Conservation (phyloP, 2,797 vertebrate genomes). For the Threskiornis aethiopicus region DNA sequence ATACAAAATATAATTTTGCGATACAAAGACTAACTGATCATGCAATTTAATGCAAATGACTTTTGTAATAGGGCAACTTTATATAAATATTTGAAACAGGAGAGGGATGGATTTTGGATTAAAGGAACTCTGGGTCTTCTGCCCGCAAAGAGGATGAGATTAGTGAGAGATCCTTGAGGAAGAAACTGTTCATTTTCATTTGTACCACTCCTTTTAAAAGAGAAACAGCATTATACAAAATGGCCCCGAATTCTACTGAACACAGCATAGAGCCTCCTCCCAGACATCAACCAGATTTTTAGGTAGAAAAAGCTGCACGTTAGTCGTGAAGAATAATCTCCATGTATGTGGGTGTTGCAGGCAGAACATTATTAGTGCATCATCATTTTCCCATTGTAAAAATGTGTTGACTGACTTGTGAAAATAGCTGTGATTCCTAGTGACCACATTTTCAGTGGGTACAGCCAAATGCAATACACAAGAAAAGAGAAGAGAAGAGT, state of each 20-base stretch:
- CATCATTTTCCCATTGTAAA: not conserved
- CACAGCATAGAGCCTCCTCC: not conserved
- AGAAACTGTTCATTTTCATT: not conserved
- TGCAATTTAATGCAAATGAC: not conserved
- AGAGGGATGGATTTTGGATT: not conserved
- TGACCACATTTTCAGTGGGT: not conserved
- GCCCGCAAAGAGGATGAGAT: not conserved
- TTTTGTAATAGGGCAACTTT: not conserved
- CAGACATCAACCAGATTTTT: not conserved
- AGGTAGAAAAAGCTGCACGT: not conserved
- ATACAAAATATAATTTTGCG: not conserved
- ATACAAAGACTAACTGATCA: not conserved
- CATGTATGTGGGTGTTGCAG: not conserved
- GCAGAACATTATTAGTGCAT: not conserved
- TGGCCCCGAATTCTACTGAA: not conserved
- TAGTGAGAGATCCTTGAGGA: not conserved
- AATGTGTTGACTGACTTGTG: not conserved
- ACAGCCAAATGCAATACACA: not conserved
- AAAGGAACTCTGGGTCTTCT: not conserved
- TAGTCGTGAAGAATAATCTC: not conserved
- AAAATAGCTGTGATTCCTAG: not conserved
- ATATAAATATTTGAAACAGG: not conserved
- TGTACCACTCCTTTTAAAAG: not conserved
- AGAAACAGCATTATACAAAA: not conserved
- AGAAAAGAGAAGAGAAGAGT: not conserved